These are phyloP conservation scores for Bubo bubo DNA, from an alignment of 2,113 vertebrate species.

Conservation along the genomic window DNA sequence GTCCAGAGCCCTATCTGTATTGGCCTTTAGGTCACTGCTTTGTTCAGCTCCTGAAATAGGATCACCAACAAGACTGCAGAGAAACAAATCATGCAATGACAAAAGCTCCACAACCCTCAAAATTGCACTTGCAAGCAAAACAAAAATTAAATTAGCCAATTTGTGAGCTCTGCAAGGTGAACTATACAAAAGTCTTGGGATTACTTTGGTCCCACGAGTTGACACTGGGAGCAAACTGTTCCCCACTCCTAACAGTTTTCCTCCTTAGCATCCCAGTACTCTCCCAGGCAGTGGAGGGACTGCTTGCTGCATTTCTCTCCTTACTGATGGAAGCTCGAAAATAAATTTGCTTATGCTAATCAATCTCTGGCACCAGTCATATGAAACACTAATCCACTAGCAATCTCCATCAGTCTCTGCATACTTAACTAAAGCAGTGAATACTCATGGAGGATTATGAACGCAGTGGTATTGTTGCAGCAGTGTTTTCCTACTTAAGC, in stretches of 20 bases:
- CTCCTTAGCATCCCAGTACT: not conserved
- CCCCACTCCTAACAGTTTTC: not conserved
- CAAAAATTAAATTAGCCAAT: not conserved
- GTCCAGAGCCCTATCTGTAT: not conserved
- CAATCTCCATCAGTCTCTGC: conserved; percentile 58
- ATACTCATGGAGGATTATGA: conserved; percentile 45
- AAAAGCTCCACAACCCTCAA: not conserved
- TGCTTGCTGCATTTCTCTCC: not conserved
- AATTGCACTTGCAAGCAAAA: not conserved
- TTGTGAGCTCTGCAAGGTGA: not conserved
- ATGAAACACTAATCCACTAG: conserved; percentile 48
- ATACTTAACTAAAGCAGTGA: conserved; percentile 50
- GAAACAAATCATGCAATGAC: not conserved
- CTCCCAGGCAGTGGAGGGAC: not conserved
- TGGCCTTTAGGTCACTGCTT: not conserved
- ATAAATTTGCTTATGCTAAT: conserved; percentile 67
- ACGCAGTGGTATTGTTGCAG: conserved; percentile 33
- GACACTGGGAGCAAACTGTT: not conserved
- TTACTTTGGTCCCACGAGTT: not conserved
- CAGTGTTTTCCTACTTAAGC: conserved; percentile 22
- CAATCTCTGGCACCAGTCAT: conserved; percentile 28
- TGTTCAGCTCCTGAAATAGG: not conserved
- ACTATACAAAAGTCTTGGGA: not conserved
- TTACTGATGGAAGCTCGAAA: not conserved
- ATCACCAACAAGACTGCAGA: not conserved